These are phyloP conservation scores for Prunella himalayana DNA, from an alignment of 2,113 vertebrate species.

Conservation along the genomic window DNA sequence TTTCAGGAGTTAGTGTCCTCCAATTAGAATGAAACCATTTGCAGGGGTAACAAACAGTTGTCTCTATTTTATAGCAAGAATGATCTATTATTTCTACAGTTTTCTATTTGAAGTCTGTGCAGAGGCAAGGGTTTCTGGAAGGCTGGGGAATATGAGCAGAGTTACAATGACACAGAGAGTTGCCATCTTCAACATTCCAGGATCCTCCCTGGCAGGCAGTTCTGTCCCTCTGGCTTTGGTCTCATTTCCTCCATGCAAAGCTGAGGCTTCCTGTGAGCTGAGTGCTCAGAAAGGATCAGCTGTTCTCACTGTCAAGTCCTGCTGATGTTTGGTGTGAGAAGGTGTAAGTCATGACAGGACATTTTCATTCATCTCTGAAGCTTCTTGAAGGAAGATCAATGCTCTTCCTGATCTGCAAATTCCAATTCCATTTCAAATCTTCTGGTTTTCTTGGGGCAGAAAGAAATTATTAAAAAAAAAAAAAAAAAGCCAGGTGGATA, in stretches of 20 bases:
- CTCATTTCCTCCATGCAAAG: not conserved
- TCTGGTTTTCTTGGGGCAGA: not conserved
- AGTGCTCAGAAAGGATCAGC: not conserved
- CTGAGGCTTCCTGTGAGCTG: not conserved
- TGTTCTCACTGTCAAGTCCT: not conserved
- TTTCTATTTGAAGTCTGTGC: not conserved
- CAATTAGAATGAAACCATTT: slow-evolving; percentile 14
- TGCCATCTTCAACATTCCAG: not conserved
- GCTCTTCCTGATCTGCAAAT: not conserved
- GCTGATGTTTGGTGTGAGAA: not conserved
- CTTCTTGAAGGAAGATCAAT: not conserved
- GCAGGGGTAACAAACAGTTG: not conserved
- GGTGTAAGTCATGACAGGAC: not conserved
- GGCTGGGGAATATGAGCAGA: not conserved
- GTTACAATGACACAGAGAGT: not conserved
- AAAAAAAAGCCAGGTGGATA: not conserved
- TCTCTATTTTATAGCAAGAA: not conserved
- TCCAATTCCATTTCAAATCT: not conserved
- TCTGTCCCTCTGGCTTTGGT: not conserved
- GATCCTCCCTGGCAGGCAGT: not conserved
- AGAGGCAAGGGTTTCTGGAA: not conserved
- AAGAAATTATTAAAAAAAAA: not conserved
- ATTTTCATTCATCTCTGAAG: not conserved
- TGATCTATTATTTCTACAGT: not conserved
- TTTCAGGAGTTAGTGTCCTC: slow-evolving; percentile 3